A percentile compares a stretch with the other conserved stretches of the same genome.
Conservation (phyloP, 1,140 invertebrate species). For the Drosophila gunungcola region DNA sequence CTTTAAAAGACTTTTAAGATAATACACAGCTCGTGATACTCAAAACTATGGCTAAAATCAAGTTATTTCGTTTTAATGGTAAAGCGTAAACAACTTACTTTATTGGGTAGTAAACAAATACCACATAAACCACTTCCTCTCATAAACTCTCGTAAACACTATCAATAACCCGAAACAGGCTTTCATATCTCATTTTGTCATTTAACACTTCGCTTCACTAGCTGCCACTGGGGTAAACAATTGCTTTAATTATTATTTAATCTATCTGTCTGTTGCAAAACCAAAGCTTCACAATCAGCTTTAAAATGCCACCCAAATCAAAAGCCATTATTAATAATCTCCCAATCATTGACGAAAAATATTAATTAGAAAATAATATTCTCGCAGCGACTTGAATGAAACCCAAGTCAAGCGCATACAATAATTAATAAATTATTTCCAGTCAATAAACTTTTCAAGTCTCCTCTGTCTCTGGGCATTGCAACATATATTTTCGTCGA, state of each 20-base stretch:
- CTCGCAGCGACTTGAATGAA: constrained; percentile 17
- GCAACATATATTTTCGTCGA: constrained; percentile 52
- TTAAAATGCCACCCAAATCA: constrained; percentile 65
- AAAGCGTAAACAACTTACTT: neutral
- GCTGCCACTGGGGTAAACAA: constrained; percentile 12
- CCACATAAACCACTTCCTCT: constrained; percentile 2
- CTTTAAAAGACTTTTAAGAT: neutral
- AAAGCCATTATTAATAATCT: constrained; percentile 39
- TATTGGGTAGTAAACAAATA: neutral
- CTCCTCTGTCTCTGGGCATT: constrained; percentile 20
- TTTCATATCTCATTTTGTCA: constrained; percentile 38
- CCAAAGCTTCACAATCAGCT: constrained; percentile 19
- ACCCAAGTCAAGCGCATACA: constrained; percentile 38
- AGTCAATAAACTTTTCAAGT: constrained; percentile 70
- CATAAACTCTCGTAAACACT: neutral
- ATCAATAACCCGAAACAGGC: constrained; percentile 16
- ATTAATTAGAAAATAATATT: constrained; percentile 67
- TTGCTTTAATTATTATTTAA: constrained; percentile 17
- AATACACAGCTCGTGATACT: neutral
- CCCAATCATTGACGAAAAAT: constrained; percentile 32
- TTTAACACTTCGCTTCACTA: constrained; percentile 47
- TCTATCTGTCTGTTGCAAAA: constrained; percentile 51
- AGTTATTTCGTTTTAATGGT: neutral
- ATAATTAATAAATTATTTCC: constrained; percentile 81
- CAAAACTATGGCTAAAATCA: neutral